Evolutionary conservation across 2,888 invertebrate genomes (phyloP).

Genomic region (Nowickia ferox): DNA sequence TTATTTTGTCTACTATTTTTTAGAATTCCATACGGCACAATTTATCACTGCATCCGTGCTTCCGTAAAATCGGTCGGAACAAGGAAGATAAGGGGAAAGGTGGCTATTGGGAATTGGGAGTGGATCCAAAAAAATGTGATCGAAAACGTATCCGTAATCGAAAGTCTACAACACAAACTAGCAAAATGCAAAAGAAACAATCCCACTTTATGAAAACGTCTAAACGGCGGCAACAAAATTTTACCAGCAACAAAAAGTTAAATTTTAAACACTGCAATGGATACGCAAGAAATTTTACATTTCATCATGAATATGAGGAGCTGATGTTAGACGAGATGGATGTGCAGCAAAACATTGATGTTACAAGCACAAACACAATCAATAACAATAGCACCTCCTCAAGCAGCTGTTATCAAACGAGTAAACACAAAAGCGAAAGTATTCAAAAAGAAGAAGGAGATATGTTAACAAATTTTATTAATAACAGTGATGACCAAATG

Average conservation of each 20-base stretch:
- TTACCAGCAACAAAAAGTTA: slow-evolving; percentile 2
- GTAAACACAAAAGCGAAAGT: neutral
- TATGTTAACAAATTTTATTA: slow-evolving; percentile 18
- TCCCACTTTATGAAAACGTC: slow-evolving; percentile 34
- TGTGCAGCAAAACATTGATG: slow-evolving; percentile 73
- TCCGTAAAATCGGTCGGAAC: slow-evolving; percentile 81
- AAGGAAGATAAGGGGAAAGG: slow-evolving; percentile 83
- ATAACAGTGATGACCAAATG: neutral
- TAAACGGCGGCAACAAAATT: slow-evolving; percentile 24
- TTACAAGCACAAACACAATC: slow-evolving; percentile 43
- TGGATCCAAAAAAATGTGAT: slow-evolving; percentile 81
- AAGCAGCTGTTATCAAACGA: neutral
- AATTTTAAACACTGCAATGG: neutral
- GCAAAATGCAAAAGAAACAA: slow-evolving; percentile 48
- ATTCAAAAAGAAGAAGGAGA: neutral
- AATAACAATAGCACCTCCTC: neutral
- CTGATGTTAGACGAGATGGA: slow-evolving; percentile 71
- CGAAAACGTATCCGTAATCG: slow-evolving; percentile 81
- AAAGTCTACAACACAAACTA: slow-evolving; percentile 54
- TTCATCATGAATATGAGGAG: slow-evolving; percentile 46
- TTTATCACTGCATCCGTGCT: slow-evolving; percentile 82
- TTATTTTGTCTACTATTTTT: slow-evolving; percentile 25
- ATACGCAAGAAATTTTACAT: neutral
- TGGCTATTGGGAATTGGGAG: slow-evolving; percentile 82
- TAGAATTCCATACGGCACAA: slow-evolving; percentile 83